phyloP scores from a whole-genome alignment of 1,140 invertebrate genomes.

The Sitobion miscanthi region DNA sequence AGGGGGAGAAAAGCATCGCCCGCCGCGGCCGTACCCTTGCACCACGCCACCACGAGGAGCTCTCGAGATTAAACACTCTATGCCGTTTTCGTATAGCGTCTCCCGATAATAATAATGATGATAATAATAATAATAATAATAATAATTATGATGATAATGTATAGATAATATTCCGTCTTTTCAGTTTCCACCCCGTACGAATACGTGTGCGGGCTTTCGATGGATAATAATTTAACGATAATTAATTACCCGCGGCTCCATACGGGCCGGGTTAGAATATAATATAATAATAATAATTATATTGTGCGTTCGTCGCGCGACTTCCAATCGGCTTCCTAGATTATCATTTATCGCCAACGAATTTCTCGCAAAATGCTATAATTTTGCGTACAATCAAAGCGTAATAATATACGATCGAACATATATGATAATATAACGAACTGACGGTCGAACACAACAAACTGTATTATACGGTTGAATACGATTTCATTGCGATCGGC shows the following conservation, averaged over 20 bases:
- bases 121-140: not conserved
- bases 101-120: slow-evolving; percentile 6
- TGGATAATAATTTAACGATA: slow-evolving; percentile 7
- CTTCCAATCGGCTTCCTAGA: not conserved
- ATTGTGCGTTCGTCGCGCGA: not conserved
- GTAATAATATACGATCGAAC: not conserved
- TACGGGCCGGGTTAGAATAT: not conserved
- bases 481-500: not conserved
- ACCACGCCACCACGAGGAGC: not conserved
- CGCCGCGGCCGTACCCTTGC: not conserved
- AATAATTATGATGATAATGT: not conserved
- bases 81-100: slow-evolving; percentile 7
- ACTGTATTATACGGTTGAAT: too few relatives aligned
- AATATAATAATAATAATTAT: not conserved
- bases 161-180: not conserved
- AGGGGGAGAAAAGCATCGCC: not conserved
- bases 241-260: not conserved
- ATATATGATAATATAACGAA: too few relatives aligned
- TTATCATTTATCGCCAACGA: not conserved
- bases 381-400: not conserved
- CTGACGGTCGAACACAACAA: too few relatives aligned
- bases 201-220: not conserved
- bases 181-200: not conserved
- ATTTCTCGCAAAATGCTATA: not conserved
- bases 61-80: not conserved